These are phyloP conservation scores for Semotilus atromaculatus DNA, from an alignment of 2,797 vertebrate genomes.

Conservation along the genomic window DNA sequence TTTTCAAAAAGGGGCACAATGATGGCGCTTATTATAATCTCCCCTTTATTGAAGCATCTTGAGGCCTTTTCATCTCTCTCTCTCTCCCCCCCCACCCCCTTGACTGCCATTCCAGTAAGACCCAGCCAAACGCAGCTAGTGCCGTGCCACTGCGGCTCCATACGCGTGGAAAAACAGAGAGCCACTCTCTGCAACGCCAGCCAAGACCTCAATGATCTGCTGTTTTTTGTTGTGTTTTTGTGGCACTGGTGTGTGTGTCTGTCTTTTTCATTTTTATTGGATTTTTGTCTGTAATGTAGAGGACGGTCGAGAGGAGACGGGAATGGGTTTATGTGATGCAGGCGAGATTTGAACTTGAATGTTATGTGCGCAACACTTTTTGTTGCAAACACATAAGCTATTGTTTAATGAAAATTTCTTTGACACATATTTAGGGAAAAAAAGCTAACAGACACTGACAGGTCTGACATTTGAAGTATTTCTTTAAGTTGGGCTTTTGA, in stretches of 20 bases:
- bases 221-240: constrained; percentile 29
- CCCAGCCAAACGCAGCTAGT: constrained; percentile 56
- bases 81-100: constrained; percentile 69
- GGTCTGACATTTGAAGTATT: background rate
- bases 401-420: background rate
- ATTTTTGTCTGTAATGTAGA: constrained; percentile 14
- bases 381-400: background rate
- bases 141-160: constrained; percentile 53
- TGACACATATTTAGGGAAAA: background rate
- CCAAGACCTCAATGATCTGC: constrained; percentile 55
- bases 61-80: constrained; percentile 79
- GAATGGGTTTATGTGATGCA: background rate
- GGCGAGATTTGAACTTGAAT: background rate
- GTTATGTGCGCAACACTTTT: background rate
- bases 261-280: constrained; percentile 20
- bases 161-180: constrained; percentile 40
- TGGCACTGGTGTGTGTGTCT: constrained; percentile 19
- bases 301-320: background rate
- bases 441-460: background rate
- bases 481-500: background rate
- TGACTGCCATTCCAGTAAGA: constrained; percentile 73
- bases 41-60: constrained; percentile 89
- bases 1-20: constrained; percentile 86
- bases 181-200: constrained; percentile 30
- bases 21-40: constrained; percentile 90